Evolutionary conservation across 2,113 vertebrate species (phyloP).

Genomic region (Peromyscus maniculatus): DNA sequence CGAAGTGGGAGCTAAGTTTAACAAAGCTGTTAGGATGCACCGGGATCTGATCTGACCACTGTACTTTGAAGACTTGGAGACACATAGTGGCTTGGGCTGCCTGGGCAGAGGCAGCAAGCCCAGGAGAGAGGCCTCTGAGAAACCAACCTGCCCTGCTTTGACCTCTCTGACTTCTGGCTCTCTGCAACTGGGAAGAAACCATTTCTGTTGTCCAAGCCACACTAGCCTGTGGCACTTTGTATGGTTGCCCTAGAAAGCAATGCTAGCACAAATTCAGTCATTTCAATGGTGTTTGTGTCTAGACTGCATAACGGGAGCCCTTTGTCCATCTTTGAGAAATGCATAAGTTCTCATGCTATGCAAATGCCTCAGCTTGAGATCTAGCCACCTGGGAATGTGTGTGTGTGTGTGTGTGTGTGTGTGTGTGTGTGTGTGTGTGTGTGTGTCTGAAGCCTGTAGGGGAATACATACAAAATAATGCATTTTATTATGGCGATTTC

Average conservation of each 20-base stretch:
- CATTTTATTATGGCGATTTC: background rate
- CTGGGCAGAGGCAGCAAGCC: background rate
- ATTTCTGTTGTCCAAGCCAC: background rate
- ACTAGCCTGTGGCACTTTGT: background rate
- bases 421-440: background rate
- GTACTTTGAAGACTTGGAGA: background rate
- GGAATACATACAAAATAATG: background rate
- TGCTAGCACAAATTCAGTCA: fast-evolving
- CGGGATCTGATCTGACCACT: background rate
- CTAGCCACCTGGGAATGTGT: background rate
- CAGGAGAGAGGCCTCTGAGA: background rate
- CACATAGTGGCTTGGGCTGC: background rate
- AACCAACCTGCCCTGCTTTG: fast-evolving
- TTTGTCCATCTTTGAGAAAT: no score
- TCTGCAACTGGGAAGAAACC: background rate
- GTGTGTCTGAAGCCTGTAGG: background rate
- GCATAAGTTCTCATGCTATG: background rate
- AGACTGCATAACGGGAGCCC: background rate
- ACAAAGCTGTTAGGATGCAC: background rate
- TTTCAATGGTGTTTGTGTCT: background rate
- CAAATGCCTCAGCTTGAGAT: background rate
- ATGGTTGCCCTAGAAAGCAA: background rate
- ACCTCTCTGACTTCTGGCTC: background rate
- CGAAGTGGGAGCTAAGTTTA: background rate
- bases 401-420: background rate